A percentile compares a stretch with the other conserved stretches of the same genome.
Conservation (phyloP, 2,797 vertebrate species). For the Pelobates cultripes region DNA sequence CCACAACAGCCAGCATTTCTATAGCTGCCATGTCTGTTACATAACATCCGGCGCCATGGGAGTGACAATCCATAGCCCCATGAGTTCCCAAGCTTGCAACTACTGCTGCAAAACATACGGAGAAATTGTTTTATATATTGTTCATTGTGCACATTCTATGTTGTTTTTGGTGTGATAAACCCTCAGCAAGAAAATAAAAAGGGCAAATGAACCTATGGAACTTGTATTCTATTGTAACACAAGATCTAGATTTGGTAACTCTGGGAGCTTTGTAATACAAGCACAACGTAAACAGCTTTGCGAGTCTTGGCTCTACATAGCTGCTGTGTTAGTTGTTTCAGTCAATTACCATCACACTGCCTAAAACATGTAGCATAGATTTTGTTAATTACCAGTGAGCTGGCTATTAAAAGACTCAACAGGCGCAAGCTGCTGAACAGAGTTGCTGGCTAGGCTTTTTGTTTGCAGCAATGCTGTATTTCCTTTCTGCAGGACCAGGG, state of each 20-base stretch:
- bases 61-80: no score
- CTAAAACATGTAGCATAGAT: constrained; percentile 24
- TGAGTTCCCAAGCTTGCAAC: no score
- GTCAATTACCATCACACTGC: constrained; percentile 24
- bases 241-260: no score
- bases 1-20: neutral
- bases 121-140: no score
- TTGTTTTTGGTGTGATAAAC: no score
- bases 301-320: constrained; percentile 12
- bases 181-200: no score
- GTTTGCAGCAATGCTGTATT: neutral
- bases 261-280: neutral
- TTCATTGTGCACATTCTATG: no score
- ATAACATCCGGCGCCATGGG: no score
- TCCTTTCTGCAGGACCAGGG: constrained; percentile 42
- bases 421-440: neutral
- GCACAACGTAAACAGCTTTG: neutral
- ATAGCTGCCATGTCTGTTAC: no score
- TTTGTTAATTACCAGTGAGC: constrained; percentile 31
- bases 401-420: constrained; percentile 4
- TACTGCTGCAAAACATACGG: no score
- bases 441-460: constrained; percentile 12
- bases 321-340: constrained; percentile 25
- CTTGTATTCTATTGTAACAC: no score
- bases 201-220: no score